phyloP scores from a whole-genome alignment of 2,113 vertebrate species.

The Eubucco bourcierii region DNA sequence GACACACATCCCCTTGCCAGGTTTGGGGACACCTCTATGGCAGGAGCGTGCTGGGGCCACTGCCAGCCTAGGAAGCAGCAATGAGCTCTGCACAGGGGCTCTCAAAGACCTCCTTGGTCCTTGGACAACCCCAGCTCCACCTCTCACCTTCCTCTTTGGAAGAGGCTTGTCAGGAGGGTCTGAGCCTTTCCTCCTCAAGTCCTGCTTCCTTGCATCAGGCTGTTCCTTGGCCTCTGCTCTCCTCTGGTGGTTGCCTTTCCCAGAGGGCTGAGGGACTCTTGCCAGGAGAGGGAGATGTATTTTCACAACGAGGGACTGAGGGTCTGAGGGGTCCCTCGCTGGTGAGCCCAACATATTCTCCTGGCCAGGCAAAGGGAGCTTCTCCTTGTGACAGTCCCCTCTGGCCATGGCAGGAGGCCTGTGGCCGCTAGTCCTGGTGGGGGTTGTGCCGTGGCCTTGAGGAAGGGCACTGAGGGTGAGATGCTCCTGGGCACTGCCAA shows the following conservation, averaged over 20 bases:
- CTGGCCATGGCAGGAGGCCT: conserved; percentile 35
- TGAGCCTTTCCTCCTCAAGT: conserved; percentile 51
- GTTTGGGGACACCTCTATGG: background rate
- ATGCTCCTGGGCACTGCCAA: conserved; percentile 1
- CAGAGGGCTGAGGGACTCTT: conserved; percentile 72
- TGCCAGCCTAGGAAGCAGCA: background rate
- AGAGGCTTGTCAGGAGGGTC: conserved; percentile 53
- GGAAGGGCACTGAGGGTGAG: conserved; percentile 39
- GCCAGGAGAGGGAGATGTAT: conserved; percentile 84
- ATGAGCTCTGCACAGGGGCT: background rate
- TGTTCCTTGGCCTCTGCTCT: conserved; percentile 25
- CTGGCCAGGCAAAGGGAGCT: conserved; percentile 32
- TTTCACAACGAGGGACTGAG: conserved; percentile 81
- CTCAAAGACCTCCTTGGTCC: background rate
- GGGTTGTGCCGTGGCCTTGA: conserved; percentile 43
- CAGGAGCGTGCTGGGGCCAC: background rate
- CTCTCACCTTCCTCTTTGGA: conserved; percentile 82
- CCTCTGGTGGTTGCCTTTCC: conserved; percentile 42
- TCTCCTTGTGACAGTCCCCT: conserved; percentile 65
- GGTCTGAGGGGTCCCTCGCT: conserved; percentile 7
- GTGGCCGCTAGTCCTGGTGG: conserved; percentile 47
- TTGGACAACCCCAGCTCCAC: background rate
- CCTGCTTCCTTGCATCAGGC: conserved; percentile 48
- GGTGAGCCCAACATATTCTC: conserved; percentile 52
- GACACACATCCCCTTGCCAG: background rate